Conservation (phyloP, 1,140 invertebrate genomes). For the Hycleus phaleratus region DNA sequence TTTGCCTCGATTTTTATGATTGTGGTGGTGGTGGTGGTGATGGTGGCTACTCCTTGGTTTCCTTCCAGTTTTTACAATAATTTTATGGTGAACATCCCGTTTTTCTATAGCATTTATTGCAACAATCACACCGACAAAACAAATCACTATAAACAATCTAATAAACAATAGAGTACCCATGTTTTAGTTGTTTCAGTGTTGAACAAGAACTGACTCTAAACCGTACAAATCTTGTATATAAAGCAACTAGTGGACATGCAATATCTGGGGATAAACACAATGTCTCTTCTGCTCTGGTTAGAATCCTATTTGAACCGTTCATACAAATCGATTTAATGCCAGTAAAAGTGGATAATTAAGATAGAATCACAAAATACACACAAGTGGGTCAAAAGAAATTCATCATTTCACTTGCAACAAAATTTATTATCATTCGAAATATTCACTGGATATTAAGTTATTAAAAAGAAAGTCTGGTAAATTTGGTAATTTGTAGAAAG, state of each 20-base stretch:
- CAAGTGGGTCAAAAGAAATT: neutral
- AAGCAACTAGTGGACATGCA: neutral
- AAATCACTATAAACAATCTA: too few relatives aligned
- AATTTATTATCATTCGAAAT: neutral
- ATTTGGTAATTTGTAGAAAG: too few relatives aligned
- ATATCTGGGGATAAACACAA: neutral
- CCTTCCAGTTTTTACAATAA: neutral
- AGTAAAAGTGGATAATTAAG: neutral
- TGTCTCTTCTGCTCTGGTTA: neutral
- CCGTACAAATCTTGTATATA: neutral
- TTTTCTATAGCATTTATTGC: neutral
- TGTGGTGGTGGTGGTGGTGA: neutral
- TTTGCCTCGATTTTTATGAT: neutral
- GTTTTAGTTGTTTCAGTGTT: neutral
- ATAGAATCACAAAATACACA: neutral
- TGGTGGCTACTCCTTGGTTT: neutral
- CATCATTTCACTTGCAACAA: neutral
- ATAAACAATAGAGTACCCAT: too few relatives aligned
- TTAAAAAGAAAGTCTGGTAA: neutral
- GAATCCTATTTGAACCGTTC: neutral
- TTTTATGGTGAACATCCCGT: neutral
- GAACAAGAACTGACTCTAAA: neutral
- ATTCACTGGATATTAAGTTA: neutral
- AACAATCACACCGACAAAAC: neutral
- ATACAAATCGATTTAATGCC: neutral